phyloP scores from a whole-genome alignment of 2,797 vertebrate genomes.

The Chrosomus eos region DNA sequence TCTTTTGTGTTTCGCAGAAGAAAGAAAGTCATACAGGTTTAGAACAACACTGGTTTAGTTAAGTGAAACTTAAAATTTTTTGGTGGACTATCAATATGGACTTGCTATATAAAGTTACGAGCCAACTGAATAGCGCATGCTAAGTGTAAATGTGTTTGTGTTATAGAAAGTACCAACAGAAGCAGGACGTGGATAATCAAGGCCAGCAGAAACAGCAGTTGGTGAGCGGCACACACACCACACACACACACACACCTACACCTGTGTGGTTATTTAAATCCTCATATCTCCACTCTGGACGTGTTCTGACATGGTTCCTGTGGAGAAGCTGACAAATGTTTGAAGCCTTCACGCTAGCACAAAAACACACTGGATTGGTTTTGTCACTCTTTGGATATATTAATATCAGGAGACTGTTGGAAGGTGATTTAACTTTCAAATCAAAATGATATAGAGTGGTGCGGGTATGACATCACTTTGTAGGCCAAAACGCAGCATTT shows the following conservation, averaged over 20 bases:
- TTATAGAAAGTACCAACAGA: constrained; percentile 84
- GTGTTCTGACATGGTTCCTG: constrained; percentile 1
- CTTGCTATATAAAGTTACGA: too few species aligned
- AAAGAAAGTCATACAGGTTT: neutral
- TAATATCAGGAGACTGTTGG: neutral
- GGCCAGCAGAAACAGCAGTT: constrained; percentile 79
- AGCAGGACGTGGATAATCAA: constrained; percentile 77
- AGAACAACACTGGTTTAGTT: neutral
- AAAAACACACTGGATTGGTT: neutral
- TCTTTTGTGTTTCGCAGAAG: neutral
- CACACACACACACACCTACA: constrained; percentile 7
- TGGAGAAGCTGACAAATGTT: neutral
- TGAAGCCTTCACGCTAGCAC: neutral
- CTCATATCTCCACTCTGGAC: neutral
- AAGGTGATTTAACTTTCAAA: neutral
- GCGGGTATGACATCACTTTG: too few species aligned
- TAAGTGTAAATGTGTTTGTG: constrained; percentile 39
- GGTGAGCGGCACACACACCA: constrained; percentile 73
- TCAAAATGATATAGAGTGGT: neutral
- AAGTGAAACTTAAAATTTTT: neutral
- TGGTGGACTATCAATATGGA: neutral
- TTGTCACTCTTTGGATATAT: neutral
- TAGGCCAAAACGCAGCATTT: too few species aligned
- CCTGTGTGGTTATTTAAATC: neutral
- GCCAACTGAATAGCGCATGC: constrained; percentile 18